Conservation (phyloP, 2,888 invertebrate species). For the Lucinisca nassula region DNA sequence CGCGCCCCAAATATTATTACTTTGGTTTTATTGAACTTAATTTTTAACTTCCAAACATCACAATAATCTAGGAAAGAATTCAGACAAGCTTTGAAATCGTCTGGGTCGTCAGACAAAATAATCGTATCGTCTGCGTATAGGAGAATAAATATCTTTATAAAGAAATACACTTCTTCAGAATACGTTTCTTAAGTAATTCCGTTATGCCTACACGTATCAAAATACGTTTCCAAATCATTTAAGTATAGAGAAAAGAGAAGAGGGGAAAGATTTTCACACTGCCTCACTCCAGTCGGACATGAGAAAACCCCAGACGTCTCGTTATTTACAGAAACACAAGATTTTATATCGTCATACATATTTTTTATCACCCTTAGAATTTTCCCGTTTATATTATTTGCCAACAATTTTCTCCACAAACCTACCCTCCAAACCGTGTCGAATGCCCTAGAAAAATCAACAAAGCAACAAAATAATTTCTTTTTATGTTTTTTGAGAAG, state of each 20-base stretch:
- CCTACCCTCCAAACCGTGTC: slow-evolving; percentile 12
- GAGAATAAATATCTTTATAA: neutral
- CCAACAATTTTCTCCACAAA: slow-evolving; percentile 15
- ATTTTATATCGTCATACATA: slow-evolving; percentile 18
- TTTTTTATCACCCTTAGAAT: neutral
- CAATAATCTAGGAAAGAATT: neutral
- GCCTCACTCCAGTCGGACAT: neutral
- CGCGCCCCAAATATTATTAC: neutral
- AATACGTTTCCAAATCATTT: neutral
- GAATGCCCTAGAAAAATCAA: slow-evolving; percentile 11
- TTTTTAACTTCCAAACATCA: neutral
- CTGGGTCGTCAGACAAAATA: neutral
- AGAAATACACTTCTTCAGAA: neutral
- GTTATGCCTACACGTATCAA: neutral
- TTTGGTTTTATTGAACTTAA: slow-evolving; percentile 1
- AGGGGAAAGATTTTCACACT: slow-evolving; percentile 19
- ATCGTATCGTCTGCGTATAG: neutral
- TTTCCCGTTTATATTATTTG: slow-evolving; percentile 10
- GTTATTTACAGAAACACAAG: neutral
- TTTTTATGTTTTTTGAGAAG: slow-evolving; percentile 1
- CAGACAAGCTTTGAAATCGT: neutral
- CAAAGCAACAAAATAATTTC: slow-evolving; percentile 14
- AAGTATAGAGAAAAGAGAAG: neutral
- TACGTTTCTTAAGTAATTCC: neutral
- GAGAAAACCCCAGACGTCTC: neutral